Base-by-base conservation (phyloP, 2,888 invertebrate genomes). In the Autographa pulchrina region DNA sequence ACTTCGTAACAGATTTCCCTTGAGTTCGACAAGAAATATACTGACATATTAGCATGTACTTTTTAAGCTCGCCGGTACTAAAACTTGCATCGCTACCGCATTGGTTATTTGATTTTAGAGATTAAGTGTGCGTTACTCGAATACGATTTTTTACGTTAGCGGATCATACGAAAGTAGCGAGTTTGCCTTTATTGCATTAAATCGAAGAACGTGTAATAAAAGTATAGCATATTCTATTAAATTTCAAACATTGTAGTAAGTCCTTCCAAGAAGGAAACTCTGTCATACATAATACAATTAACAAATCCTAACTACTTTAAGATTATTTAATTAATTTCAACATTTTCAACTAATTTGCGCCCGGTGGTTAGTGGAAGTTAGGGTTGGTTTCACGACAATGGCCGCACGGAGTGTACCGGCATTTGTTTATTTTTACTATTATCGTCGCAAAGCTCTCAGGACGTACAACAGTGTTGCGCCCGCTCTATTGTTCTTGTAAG, bases 381-480 rank as follows among this genome's bases (percentile, higher is more conserved):
- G 65, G 67, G 61, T 64, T 75, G 70, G 68, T 18, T 71, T 68
- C 61, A 62, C 60, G 13, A 71, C 74, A 82, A 81, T 79, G 62
- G 69, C 14, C 54, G 70, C 62, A 70, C 64, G 20, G 70, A 65
- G 70, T 65, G 66, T 72, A 32, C 70, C 74, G 56, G 74, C 67
- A 78, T 80, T 83, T 83, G 78, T 85, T 86, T 86, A 81, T 85
- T 85, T 85, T 87, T 80, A 77, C 75, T 81, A 81, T 82, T 81
- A 83, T 70, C 79, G 78, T 66, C 62, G 74, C 81, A 75, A 78
- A 71, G 76, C 83, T 82, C 80, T 74, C 70, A 70, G 59, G n/a
- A 64, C 20, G 59, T 64, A 52, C 41, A 35, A 54, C 43, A 64
- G 58, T 65, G 54, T 62, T 61, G 61, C 58, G 54, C 20, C 54